phyloP scores from a whole-genome alignment of 2,797 vertebrate genomes.

The Lateolabrax maculatus region DNA sequence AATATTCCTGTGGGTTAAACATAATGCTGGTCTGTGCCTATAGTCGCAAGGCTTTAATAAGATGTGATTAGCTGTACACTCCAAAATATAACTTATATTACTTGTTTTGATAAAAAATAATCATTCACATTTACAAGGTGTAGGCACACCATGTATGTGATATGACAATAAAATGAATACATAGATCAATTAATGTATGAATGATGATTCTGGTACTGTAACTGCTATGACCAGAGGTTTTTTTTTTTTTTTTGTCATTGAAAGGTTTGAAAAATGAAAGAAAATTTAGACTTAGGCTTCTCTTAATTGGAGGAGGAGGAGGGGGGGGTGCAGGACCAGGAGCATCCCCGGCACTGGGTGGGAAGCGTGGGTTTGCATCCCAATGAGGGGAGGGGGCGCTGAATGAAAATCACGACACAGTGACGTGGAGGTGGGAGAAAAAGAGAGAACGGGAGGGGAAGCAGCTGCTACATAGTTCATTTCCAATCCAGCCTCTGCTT shows the following conservation, averaged over 20 bases:
- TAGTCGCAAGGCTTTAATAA: constrained; percentile 2
- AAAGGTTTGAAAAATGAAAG: not conserved
- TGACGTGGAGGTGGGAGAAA: constrained; percentile 81
- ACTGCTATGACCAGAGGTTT: not conserved
- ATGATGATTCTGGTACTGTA: not conserved
- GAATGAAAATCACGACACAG: constrained; percentile 88
- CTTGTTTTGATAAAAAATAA: not conserved
- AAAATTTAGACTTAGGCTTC: too few relatives aligned
- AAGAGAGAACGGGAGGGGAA: constrained; percentile 65
- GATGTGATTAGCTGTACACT: not conserved
- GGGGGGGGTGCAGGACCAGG: constrained; percentile 48
- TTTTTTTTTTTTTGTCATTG: not conserved
- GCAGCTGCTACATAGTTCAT: constrained; percentile 74
- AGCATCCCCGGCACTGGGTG: constrained; percentile 65
- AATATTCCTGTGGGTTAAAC: constrained; percentile 26
- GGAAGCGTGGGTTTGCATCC: constrained; percentile 85
- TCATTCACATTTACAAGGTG: not conserved
- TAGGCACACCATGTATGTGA: not conserved
- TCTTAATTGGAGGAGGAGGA: too few relatives aligned
- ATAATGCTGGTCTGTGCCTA: constrained; percentile 24
- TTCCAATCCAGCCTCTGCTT: constrained; percentile 69
- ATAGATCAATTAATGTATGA: not conserved
- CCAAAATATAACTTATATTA: not conserved
- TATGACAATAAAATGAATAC: not conserved
- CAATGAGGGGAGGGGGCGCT: constrained; percentile 84